Evolutionary conservation across 2,113 vertebrate species (phyloP).

Genomic region (Gymnogyps californianus): DNA sequence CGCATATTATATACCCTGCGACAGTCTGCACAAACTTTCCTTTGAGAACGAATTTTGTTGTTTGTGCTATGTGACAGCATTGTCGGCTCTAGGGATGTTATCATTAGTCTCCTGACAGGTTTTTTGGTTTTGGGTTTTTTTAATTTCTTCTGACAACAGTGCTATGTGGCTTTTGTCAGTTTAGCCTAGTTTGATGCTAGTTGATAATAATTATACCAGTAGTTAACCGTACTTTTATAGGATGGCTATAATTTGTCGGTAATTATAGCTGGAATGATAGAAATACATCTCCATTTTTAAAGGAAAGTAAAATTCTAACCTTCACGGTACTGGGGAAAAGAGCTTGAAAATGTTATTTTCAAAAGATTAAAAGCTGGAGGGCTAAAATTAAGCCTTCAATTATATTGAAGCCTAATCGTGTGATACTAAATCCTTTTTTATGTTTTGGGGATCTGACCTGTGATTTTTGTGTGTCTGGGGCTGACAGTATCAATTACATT

Average conservation of each 20-base stretch:
- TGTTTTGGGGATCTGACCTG: slow-evolving; percentile 3
- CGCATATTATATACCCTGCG: neutral
- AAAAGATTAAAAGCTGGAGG: slow-evolving; percentile 17
- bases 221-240: neutral
- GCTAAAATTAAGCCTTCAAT: slow-evolving; percentile 36
- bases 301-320: neutral
- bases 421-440: slow-evolving; percentile 5
- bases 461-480: neutral
- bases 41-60: neutral
- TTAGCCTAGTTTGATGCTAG: slow-evolving; percentile 2
- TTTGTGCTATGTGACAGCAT: neutral
- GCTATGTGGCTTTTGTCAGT: neutral
- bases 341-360: neutral
- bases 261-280: neutral
- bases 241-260: neutral
- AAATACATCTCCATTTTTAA: neutral
- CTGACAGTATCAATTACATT: slow-evolving; percentile 16
- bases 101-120: neutral
- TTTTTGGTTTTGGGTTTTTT: neutral
- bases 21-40: neutral
- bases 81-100: neutral
- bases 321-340: neutral
- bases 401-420: slow-evolving; percentile 8
- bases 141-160: neutral
- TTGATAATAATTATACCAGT: slow-evolving; percentile 4